Base-by-base conservation (phyloP, 2,797 vertebrate species). In the Premnoplex brunnescens region DNA sequence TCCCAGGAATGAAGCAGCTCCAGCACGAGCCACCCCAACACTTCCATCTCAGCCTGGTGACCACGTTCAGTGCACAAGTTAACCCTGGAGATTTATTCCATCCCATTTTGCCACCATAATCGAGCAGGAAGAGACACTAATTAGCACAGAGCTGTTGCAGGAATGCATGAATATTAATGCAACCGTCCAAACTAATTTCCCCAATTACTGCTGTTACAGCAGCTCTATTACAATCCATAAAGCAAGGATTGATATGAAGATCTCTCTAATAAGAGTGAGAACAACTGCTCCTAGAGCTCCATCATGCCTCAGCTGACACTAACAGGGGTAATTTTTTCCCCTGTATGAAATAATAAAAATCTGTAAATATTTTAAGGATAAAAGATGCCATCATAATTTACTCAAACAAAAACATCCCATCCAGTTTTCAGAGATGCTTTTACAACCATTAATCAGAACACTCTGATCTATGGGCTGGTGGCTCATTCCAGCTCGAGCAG, bases 151-250 rank as follows among this genome's bases (percentile, higher is more conserved):
- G 94, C 89, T 74, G 79, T 88, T 83, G 88, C 88, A 96, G 79
- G 85, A 67, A 62, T 78, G 67, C 90, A 96, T 95, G 93, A 95
- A 97, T 97, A 97, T 97, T 96, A 96, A 95, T 95, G 63, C 80
- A 62, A 85, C 59, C 94, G 95, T 91, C 91, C 91, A 85, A 93
- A 89, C 66, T 96, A 93, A 96, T 95, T 91, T 91, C 52, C 54
- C 91, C 95, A 96, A 95, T 97, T 97, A 97, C 48, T 48, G 76
- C 91, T 88, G 78, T 69, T 95, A 51, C 77, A 80, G 83, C 92
- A 95, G 91, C 72, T 88, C 81, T 86, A 91, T 95, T 96, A 91
- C 94, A 79, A 92, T 52, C 95, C 96, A 91, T 87, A 96, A 94
- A 76, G 12, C 23, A 14, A 74, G 87, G 69, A 69, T 23, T 90